phyloP scores from a whole-genome alignment of 2,888 invertebrate genomes.

The Cyaniris semiargus region DNA sequence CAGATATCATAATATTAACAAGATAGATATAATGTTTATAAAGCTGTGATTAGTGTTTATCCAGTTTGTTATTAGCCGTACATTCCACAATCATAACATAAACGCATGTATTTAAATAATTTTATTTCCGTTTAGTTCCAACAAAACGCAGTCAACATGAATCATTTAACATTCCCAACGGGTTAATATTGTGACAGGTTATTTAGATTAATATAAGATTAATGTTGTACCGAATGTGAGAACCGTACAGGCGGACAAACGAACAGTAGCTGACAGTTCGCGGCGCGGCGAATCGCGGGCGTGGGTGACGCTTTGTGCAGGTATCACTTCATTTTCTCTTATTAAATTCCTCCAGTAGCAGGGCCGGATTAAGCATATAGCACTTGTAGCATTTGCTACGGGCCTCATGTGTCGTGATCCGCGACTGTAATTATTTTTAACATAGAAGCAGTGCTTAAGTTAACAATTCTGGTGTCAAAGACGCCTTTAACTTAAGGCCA shows the following conservation, averaged over 20 bases:
- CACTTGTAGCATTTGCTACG: constrained; percentile 53
- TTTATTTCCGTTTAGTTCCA: not conserved
- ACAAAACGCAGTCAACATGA: constrained; percentile 1
- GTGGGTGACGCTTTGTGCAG: constrained; percentile 59
- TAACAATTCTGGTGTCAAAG: too few relatives aligned
- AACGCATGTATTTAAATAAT: not conserved
- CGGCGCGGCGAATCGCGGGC: constrained; percentile 55
- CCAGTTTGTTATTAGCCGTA: not conserved
- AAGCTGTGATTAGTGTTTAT: not conserved
- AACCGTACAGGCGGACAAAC: constrained; percentile 44
- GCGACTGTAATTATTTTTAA: not conserved
- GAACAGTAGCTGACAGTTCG: constrained; percentile 68
- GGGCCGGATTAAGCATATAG: constrained; percentile 34
- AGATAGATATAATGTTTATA: not conserved
- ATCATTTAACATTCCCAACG: constrained; percentile 19
- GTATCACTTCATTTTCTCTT: constrained; percentile 68
- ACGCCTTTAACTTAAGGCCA: too few relatives aligned
- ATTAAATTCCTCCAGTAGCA: constrained; percentile 62
- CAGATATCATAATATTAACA: not conserved
- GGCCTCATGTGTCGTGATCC: not conserved
- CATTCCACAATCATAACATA: not conserved
- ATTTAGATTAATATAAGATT: constrained; percentile 32
- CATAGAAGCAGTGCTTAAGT: not conserved
- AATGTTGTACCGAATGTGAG: constrained; percentile 30
- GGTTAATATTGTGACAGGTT: constrained; percentile 25